These are phyloP conservation scores for Spondyliosoma cantharus DNA, from an alignment of 2,797 vertebrate genomes.

Conservation along the genomic window DNA sequence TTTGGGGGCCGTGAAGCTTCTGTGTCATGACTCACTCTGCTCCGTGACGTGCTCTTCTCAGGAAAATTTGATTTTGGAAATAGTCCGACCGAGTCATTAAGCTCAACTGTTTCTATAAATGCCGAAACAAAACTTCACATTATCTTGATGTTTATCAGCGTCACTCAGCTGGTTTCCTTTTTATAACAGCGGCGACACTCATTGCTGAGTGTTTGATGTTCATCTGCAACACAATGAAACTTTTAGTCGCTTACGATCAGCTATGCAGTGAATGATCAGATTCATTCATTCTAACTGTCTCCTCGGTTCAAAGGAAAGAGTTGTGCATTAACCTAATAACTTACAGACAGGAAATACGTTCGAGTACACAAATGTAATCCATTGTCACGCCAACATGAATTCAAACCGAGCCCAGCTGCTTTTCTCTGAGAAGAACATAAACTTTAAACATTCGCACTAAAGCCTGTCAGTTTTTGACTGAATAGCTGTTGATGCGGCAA, in stretches of 20 bases:
- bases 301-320: not conserved
- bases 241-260: not conserved
- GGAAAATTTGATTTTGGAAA: constrained; percentile 70
- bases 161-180: constrained; percentile 31
- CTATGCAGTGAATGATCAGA: not conserved
- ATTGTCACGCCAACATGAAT: not conserved
- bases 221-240: constrained; percentile 9
- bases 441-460: not conserved
- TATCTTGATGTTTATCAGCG: constrained; percentile 39
- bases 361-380: not conserved
- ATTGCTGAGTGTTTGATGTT: constrained; percentile 8
- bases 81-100: constrained; percentile 59
- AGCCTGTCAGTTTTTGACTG: not conserved
- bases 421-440: not conserved
- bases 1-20: constrained; percentile 35
- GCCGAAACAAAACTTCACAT: constrained; percentile 56
- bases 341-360: not conserved
- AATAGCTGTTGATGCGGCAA: not conserved
- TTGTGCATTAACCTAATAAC: not conserved
- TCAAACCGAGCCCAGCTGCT: not conserved
- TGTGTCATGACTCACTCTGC: constrained; percentile 63
- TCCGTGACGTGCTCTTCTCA: constrained; percentile 49
- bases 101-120: constrained; percentile 56
- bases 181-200: not conserved
- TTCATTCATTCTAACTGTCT: constrained; percentile 1